A percentile compares a stretch with the other conserved stretches of the same genome.
Conservation (phyloP, 2,113 vertebrate genomes). For the Platycercus adscitus region DNA sequence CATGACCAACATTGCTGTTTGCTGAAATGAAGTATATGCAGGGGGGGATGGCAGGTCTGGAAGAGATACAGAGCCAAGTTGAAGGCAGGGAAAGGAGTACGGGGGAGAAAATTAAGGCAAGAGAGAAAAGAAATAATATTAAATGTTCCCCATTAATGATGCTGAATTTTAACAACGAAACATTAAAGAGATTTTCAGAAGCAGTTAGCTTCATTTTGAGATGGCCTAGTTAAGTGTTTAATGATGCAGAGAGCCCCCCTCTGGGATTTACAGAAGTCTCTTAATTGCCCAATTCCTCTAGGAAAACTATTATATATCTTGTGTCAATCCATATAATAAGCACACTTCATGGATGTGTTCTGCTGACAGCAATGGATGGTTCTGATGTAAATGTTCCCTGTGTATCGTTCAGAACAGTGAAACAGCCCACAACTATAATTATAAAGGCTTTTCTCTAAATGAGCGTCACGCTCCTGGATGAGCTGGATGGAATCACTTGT, state of each 20-base stretch:
- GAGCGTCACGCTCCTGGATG: not conserved
- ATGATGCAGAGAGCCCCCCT: conserved; percentile 17
- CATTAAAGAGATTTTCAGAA: conserved; percentile 27
- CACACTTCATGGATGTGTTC: not conserved
- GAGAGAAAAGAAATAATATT: not conserved
- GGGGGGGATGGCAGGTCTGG: not conserved
- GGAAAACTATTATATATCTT: not conserved
- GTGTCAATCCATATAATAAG: not conserved
- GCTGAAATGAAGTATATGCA: not conserved
- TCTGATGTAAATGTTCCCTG: not conserved
- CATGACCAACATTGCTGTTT: not conserved
- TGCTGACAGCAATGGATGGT: not conserved
- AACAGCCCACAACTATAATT: not conserved
- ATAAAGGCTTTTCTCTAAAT: conserved; percentile 1
- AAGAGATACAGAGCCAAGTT: not conserved
- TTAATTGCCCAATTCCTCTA: not conserved
- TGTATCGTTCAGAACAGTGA: not conserved
- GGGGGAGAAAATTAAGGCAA: not conserved
- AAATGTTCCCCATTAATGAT: not conserved
- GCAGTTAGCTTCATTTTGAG: conserved; percentile 13
- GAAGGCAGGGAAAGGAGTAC: not conserved
- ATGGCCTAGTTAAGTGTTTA: conserved; percentile 4
- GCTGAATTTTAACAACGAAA: not conserved
- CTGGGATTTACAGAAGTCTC: not conserved
- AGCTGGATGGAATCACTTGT: not conserved